phyloP scores from a whole-genome alignment of 2,888 invertebrate species.

The Tipula lateralis region DNA sequence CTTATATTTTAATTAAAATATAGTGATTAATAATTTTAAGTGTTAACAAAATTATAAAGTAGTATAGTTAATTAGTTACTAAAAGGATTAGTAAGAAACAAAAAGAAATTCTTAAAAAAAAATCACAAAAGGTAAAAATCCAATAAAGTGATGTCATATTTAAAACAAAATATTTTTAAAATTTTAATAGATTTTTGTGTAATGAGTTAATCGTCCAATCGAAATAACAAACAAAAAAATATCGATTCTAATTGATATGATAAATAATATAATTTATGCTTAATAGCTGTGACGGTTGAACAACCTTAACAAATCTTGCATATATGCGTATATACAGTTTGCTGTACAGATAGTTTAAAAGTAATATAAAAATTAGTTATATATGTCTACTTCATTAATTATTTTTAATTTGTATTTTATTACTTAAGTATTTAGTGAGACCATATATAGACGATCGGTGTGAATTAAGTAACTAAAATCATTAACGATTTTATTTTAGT shows the following conservation, averaged over 20 bases:
- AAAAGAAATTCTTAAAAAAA: neutral
- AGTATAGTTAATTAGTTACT: neutral
- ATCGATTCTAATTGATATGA: neutral
- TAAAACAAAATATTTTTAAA: neutral
- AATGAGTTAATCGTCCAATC: neutral
- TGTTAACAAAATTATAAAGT: neutral
- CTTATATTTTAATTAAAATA: neutral
- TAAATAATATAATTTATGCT: neutral
- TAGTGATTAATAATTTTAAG: neutral
- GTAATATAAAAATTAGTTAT: neutral
- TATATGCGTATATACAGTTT: neutral
- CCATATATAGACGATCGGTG: neutral
- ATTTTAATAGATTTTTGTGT: neutral
- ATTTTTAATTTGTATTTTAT: neutral
- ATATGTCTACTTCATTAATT: constrained; percentile 12
- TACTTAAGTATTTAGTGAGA: neutral
- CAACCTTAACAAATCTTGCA: neutral
- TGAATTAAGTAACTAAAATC: neutral
- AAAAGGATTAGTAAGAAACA: neutral
- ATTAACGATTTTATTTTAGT: neutral
- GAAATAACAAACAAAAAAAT: neutral
- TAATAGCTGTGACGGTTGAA: constrained; percentile 3
- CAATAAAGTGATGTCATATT: neutral
- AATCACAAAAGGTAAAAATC: neutral
- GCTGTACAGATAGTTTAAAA: neutral